Evolutionary conservation across 2,113 vertebrate species (phyloP).

Genomic region (Prolemur simus): DNA sequence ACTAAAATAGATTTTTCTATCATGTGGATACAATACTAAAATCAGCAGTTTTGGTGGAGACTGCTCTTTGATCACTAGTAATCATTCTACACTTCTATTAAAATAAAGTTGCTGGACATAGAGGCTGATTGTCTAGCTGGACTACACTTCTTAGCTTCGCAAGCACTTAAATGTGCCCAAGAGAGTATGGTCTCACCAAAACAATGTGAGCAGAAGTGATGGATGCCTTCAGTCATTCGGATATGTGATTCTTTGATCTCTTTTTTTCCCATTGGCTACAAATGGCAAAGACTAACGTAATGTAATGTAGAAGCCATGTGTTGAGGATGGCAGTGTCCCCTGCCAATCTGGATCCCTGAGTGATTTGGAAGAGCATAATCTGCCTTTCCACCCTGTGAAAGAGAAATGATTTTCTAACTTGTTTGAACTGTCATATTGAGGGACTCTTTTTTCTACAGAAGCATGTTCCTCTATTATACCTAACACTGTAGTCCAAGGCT

Average conservation of each 20-base stretch:
- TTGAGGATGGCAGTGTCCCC: background rate
- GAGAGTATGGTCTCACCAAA: background rate
- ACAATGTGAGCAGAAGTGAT: background rate
- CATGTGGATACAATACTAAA: background rate
- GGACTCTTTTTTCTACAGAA: background rate
- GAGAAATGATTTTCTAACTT: background rate
- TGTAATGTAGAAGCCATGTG: background rate
- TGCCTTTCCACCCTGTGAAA: background rate
- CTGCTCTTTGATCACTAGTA: background rate
- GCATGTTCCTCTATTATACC: background rate
- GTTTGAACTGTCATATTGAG: background rate
- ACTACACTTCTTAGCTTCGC: background rate
- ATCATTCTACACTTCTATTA: background rate
- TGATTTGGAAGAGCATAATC: background rate
- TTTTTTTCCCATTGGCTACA: background rate
- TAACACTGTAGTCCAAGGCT: background rate
- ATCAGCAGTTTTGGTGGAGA: background rate
- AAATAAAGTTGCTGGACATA: background rate
- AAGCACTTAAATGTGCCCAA: background rate
- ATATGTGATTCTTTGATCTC: background rate
- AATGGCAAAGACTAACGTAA: background rate
- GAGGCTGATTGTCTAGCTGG: background rate
- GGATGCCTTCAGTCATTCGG: background rate
- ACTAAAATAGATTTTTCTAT: background rate
- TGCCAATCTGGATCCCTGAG: background rate